phyloP scores from a whole-genome alignment of 2,113 vertebrate species.

The Empidonax alnorum region DNA sequence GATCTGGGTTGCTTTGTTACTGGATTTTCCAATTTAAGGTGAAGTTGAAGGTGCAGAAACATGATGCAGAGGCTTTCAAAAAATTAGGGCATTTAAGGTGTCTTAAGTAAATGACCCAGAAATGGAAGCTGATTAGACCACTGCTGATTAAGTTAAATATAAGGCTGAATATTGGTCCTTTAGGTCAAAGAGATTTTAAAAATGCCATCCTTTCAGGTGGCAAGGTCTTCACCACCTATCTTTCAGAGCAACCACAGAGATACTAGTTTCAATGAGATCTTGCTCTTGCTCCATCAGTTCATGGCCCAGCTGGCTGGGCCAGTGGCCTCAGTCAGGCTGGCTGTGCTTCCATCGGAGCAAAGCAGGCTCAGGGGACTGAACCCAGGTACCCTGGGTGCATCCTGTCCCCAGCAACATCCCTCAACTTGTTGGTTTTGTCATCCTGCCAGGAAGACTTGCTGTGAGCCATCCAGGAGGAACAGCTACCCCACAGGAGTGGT shows the following conservation, averaged over 20 bases:
- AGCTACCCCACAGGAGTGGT: neutral
- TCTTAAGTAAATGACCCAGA: neutral
- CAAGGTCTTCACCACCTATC: neutral
- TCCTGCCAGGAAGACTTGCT: neutral
- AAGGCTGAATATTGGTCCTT: neutral
- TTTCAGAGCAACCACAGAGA: neutral
- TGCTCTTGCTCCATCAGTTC: neutral
- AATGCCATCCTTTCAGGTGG: neutral
- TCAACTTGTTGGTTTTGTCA: neutral
- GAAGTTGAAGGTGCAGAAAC: neutral
- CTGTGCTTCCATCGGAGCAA: neutral
- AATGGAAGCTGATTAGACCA: neutral
- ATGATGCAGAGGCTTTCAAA: neutral
- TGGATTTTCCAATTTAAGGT: neutral
- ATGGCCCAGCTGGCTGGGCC: neutral
- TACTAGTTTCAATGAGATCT: neutral
- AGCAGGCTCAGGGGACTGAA: neutral
- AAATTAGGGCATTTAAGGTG: neutral
- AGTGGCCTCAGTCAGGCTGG: neutral
- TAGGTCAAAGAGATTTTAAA: neutral
- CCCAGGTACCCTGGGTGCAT: neutral
- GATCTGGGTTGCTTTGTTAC: neutral
- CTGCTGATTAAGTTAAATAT: neutral
- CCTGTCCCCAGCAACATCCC: neutral
- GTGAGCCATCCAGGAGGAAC: fast-evolving